Evolutionary conservation across 2,888 invertebrate species (phyloP).

Genomic region (Ernsta delagoae): DNA sequence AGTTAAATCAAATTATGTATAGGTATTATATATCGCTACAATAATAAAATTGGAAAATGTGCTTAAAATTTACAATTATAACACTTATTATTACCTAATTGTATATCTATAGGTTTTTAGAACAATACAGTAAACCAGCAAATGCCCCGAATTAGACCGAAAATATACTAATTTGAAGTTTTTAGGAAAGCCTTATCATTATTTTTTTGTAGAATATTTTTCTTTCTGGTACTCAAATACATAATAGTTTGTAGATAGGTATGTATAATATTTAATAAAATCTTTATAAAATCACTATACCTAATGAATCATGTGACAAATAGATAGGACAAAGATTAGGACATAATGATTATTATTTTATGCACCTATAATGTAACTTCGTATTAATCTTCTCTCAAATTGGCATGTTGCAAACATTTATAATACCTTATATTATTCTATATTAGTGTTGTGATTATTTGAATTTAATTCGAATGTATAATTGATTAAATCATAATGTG

Average conservation of each 20-base stretch:
- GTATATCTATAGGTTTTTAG: too few species aligned
- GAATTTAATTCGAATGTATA: conserved; percentile 49
- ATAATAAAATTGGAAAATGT: too few species aligned
- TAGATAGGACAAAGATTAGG: conserved; percentile 26
- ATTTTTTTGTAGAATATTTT: conserved; percentile 5
- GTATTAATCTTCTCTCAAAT: conserved; percentile 24
- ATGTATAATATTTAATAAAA: conserved; percentile 38
- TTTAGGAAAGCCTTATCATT: background rate
- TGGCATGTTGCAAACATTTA: conserved; percentile 39
- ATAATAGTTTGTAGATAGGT: conserved; percentile 44
- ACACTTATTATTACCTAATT: too few species aligned
- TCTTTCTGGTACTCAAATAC: conserved; percentile 14
- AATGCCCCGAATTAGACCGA: conserved; percentile 23
- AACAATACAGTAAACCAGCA: background rate
- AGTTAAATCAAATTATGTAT: background rate
- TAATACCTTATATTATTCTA: conserved; percentile 32
- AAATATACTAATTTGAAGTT: background rate
- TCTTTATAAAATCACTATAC: background rate
- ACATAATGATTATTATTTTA: conserved; percentile 12
- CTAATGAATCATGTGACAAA: conserved; percentile 25
- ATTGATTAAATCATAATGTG: conserved; percentile 51
- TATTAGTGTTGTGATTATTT: conserved; percentile 51
- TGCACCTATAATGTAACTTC: conserved; percentile 24
- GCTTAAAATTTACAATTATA: too few species aligned
- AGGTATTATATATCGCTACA: too few species aligned